Conservation (phyloP, 2,797 vertebrate species). For the Macroramphosus scolopax region DNA sequence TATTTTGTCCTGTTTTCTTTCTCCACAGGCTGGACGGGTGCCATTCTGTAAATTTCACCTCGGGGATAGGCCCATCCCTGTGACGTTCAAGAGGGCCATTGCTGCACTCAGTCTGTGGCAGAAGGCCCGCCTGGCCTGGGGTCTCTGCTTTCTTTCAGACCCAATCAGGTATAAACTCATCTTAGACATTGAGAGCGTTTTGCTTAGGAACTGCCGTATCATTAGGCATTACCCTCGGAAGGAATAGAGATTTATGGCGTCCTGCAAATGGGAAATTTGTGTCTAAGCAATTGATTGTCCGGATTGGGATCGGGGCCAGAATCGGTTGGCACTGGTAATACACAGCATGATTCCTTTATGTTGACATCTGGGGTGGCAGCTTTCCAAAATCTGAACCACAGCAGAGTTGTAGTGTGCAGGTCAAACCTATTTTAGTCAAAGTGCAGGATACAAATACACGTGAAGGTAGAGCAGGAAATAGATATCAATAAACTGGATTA, state of each 20-base stretch:
- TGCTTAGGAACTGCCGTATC: too few species aligned
- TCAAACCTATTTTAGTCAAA: too few species aligned
- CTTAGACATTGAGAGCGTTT: too few species aligned
- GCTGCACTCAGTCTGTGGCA: constrained; percentile 98
- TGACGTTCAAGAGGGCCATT: constrained; percentile 97
- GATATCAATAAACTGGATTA: too few species aligned
- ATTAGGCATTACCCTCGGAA: background rate
- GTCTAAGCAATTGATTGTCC: too few species aligned
- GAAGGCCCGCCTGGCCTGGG: constrained; percentile 96
- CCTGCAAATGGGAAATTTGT: too few species aligned
- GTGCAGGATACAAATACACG: too few species aligned
- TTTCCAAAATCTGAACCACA: background rate
- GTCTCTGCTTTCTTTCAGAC: constrained; percentile 96
- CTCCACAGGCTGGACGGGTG: constrained; percentile 88
- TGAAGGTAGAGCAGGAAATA: too few species aligned
- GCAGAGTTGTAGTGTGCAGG: too few species aligned
- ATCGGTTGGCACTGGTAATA: background rate
- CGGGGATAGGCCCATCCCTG: constrained; percentile 94
- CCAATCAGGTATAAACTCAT: constrained; percentile 87
- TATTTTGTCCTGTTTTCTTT: constrained; percentile 1
- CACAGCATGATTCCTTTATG: background rate
- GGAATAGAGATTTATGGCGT: background rate
- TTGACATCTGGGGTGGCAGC: background rate
- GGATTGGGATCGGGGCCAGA: background rate
- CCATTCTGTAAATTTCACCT: constrained; percentile 99